Base-by-base conservation (phyloP, 2,888 invertebrate genomes). In the Dyspetes luteomarginatus region DNA sequence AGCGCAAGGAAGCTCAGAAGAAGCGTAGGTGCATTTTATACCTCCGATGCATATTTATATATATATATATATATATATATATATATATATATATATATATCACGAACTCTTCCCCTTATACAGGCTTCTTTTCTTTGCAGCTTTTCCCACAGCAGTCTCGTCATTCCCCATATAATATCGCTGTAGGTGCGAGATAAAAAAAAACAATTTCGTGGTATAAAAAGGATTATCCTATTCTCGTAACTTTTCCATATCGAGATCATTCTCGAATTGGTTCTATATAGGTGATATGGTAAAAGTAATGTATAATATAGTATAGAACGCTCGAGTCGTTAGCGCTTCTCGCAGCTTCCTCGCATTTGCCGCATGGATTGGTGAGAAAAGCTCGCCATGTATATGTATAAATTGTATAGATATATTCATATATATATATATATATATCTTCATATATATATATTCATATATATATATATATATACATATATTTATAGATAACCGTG, bases 301-400 rank as follows among this genome's bases (percentile, higher is more conserved):
- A 9, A 48, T 28, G 43, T 58, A 28, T 19, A 48, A 26, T 22
- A 72, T 50, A 58, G 12, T 60, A 52, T 19, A 55, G 60, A 52
- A 56, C 26, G 12, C 12, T 26, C 12, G 52, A 45, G 60, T 62
- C 79, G 79, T 69, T 71, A 64, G 22, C 55, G 55, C 76, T 7
- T 64, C 12, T 48, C 48, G 48, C 28, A 55, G 65, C 75, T 82
- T 78, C 62, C 68, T 69, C 64, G 77, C 62, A 73, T 84, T 86
- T 85, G 84, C 85, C 85, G 83, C 86, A 85, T 85, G 87, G 86
- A 76, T 83, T 84, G 84, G 80, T 83, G 82, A 86, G 85, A 86
- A 89, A 89, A 86, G 85, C 86, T 81, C 73, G 82, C 82, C 72
- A 82, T 83, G 82, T 85, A 36, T 52, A 22, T 45, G n/a, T 7